Percentiles rank a stretch among this genome's conserved stretches.
These are phyloP conservation scores for Geotrypetes seraphini DNA, from an alignment of 2,797 vertebrate species.

Conservation along the genomic window DNA sequence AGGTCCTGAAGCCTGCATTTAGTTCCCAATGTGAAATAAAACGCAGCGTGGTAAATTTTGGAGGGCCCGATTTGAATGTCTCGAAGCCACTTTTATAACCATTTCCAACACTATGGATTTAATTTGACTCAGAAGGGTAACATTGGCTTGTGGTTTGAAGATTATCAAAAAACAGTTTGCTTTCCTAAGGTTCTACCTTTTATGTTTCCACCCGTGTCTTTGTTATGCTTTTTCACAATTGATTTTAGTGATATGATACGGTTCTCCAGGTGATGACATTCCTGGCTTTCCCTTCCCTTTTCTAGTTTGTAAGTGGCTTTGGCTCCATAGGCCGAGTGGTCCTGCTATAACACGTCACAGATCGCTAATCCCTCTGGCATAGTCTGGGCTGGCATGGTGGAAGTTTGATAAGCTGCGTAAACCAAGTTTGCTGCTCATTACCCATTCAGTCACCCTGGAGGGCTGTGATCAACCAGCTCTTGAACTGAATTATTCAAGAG, in stretches of 20 bases:
- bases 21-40: too few relatives aligned
- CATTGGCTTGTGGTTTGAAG: slow-evolving; percentile 51
- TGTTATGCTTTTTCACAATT: slow-evolving; percentile 55
- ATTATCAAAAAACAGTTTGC: slow-evolving; percentile 44
- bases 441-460: slow-evolving; percentile 14
- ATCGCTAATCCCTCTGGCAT: slow-evolving; percentile 28
- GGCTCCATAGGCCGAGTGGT: slow-evolving; percentile 22
- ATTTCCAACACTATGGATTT: too few relatives aligned
- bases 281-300: slow-evolving; percentile 91
- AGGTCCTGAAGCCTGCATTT: too few relatives aligned
- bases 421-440: slow-evolving; percentile 32
- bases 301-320: slow-evolving; percentile 93
- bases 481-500: slow-evolving; percentile 42
- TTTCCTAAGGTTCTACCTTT: slow-evolving; percentile 33
- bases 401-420: slow-evolving; percentile 16
- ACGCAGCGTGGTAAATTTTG: too few relatives aligned
- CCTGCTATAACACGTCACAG: slow-evolving; percentile 30
- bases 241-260: slow-evolving; percentile 72
- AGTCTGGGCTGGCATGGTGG: slow-evolving; percentile 16
- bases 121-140: too few relatives aligned
- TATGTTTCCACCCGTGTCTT: too few relatives aligned
- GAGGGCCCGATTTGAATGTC: too few relatives aligned
- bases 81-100: too few relatives aligned
- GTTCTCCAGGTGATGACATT: slow-evolving; percentile 80
- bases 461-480: slow-evolving; percentile 19